Conservation (phyloP, 2,797 vertebrate species). For the Sebastes vulpes region DNA sequence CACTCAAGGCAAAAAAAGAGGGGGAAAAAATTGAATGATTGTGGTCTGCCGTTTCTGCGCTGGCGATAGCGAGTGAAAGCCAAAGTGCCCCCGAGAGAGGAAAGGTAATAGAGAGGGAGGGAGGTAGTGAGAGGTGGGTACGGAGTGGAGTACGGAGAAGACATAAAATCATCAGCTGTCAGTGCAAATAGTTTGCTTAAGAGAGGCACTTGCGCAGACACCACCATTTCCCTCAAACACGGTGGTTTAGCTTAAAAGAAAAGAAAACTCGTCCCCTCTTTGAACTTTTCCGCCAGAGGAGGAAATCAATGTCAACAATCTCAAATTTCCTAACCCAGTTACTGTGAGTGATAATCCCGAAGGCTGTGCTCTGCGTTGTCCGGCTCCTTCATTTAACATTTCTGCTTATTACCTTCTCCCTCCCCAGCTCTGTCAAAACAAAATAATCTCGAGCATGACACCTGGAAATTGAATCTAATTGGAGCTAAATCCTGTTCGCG, state of each 20-base stretch:
- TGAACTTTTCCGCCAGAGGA: conserved; percentile 28
- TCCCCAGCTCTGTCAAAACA: conserved; percentile 55
- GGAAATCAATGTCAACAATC: conserved; percentile 29
- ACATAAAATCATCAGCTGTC: conserved; percentile 49
- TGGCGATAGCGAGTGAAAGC: conserved; percentile 25
- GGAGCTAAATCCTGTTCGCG: conserved; percentile 60
- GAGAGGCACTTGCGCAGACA: conserved; percentile 10
- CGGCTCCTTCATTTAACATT: conserved; percentile 42
- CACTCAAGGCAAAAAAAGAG: conserved; percentile 28
- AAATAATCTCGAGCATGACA: conserved; percentile 71
- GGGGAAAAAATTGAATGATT: conserved; percentile 35
- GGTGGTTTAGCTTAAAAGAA: conserved; percentile 27
- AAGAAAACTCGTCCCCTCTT: conserved; percentile 21
- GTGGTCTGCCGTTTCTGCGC: conserved; percentile 41
- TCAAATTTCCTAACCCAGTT: conserved; percentile 19
- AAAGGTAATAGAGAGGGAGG: conserved; percentile 38
- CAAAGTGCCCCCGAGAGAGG: conserved; percentile 21
- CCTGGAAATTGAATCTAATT: conserved; percentile 74
- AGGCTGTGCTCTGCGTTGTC: conserved; percentile 9
- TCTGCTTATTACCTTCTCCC: conserved; percentile 45
- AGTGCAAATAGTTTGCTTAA: conserved; percentile 29
- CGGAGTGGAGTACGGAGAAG: conserved; percentile 5
- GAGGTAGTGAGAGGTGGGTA: conserved; percentile 18
- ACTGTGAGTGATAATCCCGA: conserved; percentile 3
- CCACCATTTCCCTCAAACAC: conserved; percentile 6